Conservation (phyloP, 2,888 invertebrate species). For the Tuberolachnus salignus region DNA sequence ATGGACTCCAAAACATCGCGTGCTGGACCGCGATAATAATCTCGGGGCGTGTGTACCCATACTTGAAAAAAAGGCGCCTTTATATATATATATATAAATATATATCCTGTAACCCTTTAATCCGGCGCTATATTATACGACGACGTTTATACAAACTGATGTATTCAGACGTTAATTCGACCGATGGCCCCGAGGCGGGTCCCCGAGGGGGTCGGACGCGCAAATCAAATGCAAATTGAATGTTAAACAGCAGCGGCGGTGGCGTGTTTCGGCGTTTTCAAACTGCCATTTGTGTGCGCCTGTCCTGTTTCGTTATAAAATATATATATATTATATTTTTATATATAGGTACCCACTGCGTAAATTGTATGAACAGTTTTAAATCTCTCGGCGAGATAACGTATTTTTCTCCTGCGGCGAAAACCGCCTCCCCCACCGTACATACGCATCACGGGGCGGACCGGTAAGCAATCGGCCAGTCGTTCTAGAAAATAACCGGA, state of each 20-base stretch:
- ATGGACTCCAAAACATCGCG: not conserved
- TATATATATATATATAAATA: not conserved
- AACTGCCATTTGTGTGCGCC: constrained; percentile 25
- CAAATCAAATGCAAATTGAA: constrained; percentile 56
- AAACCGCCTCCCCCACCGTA: not conserved
- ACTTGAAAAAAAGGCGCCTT: constrained; percentile 53
- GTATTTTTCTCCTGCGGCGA: not conserved
- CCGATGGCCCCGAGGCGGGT: constrained; percentile 48
- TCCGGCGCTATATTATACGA: constrained; percentile 22
- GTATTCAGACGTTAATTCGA: constrained; percentile 53
- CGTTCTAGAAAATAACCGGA: too few relatives aligned
- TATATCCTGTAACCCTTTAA: constrained; percentile 43
- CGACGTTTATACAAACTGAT: constrained; percentile 39
- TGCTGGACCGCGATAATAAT: constrained; percentile 44
- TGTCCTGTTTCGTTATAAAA: not conserved
- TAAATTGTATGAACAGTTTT: constrained; percentile 22
- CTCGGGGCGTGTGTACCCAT: constrained; percentile 23
- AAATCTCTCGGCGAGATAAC: constrained; percentile 27
- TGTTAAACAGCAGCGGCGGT: constrained; percentile 47
- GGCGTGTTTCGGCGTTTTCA: constrained; percentile 34
- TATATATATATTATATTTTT: not conserved
- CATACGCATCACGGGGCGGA: too few relatives aligned
- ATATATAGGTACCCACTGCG: not conserved
- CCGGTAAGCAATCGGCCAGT: too few relatives aligned
- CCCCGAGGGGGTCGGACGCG: constrained; percentile 44